Base-by-base conservation (phyloP, 2,888 invertebrate species). In the Brachyopa scutellaris region DNA sequence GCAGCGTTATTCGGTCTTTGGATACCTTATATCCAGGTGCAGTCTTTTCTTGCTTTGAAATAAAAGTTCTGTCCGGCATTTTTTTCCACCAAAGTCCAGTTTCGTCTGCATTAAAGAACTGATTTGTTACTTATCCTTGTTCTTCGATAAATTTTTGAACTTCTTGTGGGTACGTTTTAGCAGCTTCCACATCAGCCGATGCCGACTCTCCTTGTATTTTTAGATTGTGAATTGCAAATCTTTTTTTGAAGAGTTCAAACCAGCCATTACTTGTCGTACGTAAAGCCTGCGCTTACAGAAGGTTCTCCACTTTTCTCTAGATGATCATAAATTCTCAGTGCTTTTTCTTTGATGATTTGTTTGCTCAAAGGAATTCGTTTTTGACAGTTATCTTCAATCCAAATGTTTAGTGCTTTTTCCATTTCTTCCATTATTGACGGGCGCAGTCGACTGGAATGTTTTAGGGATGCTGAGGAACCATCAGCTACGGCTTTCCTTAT, bases 201-300 rank as follows among this genome's bases (percentile, higher is more conserved):
- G 78, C 72, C 21, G 53, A 29, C 82, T 84, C 67, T 61, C 51
- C 77, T 66, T 83, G 64, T 47, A 84, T 73, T 80, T 82, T 85
- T 53, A 79, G 38, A 57, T 45, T 85, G 45, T 67, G 85, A 40
- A 84, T 42, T 38, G 80, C 42, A 73, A 53, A 76, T 21, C 84
- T 29, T 45, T 64, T 80, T 69, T 78, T 61, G 13, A 84, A 84
- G 72, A 69, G 73, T 51, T 77, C 67, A 55, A 85, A 76, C 77
- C 74, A 85, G 59, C 84, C 72, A 77, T 84, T 85, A 66, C 84
- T 82, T 57, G 70, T 80, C n/a, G n/a, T n/a, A n/a, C n/a, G n/a
- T n/a, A n/a, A n/a, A n/a, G 66, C 84, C 76, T 62, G 61, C 73
- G 70, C 73, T 85, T 21, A 61, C 51, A 66, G 70, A 69, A 62